Base-by-base conservation (phyloP, 2,113 vertebrate genomes). In the Malurus cyaneus region DNA sequence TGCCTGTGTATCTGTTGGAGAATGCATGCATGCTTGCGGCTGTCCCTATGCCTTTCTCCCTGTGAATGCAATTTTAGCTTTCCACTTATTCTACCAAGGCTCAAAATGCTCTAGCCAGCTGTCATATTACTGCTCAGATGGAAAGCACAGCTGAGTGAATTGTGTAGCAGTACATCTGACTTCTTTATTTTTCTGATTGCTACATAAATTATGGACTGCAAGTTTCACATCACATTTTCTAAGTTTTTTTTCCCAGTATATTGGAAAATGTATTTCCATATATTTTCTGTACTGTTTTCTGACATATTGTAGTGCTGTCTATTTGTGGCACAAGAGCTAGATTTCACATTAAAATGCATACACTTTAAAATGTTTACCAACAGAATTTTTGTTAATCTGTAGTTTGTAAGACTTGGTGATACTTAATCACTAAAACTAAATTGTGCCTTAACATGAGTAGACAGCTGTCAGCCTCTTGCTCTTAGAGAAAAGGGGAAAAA, bases 11-110 rank as follows among this genome's bases (percentile, higher is more conserved):
- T 52, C 19, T 61, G 9, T 18, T 14, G 12, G 3, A 10, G 24
- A 5, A 6, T 2, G 5, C 1, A 1, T 0, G 0, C 5, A 8
- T 25, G 31, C 0, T 0, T 26, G 12, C 65, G 46, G 46, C 36
- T 89, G 25, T 8, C 7, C 28, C 18, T 8, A 2, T 11, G 24
- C 3, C 17, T 72, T 66, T 77, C 77, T 47, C 34, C 26, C 34
- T 19, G 8, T 52, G 69, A 92, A 71, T 77, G 42, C 7, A 39
- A 42, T 92, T 88, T 88, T 59, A 80, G 14, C 14, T 31, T 69
- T 65, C 54, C 12, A 14, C 67, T 72, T 85, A 60, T 46, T 76
- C 74, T 77, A 14, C 71, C 2, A 4, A 66, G 59, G 42, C 23
- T 79, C 36, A 88, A 64, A 61, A 57, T 29, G 41, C 41, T 76